Evolutionary conservation across 1,140 invertebrate genomes (phyloP).

Genomic region (Caenorhabditis remanei): DNA sequence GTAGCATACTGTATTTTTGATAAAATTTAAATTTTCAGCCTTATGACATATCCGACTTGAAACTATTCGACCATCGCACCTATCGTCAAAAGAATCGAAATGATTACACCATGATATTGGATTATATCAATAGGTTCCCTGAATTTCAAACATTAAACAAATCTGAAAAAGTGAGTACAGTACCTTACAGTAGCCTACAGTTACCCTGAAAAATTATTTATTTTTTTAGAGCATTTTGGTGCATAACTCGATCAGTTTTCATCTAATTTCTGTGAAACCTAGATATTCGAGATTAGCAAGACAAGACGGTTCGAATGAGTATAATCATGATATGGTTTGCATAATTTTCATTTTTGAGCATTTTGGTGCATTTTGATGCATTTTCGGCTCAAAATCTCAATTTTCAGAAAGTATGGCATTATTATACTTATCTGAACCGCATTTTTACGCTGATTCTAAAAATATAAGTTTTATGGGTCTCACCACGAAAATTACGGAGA

Average conservation of each 20-base stretch:
- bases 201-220: no score
- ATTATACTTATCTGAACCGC: no score
- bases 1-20: not conserved
- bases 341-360: not conserved
- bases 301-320: not conserved
- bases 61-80: constrained; percentile 2
- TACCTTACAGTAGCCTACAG: not conserved
- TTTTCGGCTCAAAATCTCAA: no score
- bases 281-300: not conserved
- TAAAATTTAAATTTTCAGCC: not conserved
- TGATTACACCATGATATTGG: constrained; percentile 44
- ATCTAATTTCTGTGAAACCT: not conserved
- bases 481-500: not conserved
- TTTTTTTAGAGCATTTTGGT: no score
- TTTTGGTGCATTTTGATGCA: no score
- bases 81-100: constrained; percentile 35
- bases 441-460: no score
- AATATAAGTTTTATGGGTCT: not conserved
- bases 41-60: constrained; percentile 21
- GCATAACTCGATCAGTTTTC: not conserved
- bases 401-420: no score
- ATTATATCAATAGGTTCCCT: constrained; percentile 21
- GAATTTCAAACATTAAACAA: not conserved
- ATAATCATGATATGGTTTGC: not conserved
- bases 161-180: constrained; percentile 17